Percentiles rank a stretch among this genome's conserved stretches.
Conservation (phyloP, 2,888 invertebrate genomes). For the Drosophila atripex region DNA sequence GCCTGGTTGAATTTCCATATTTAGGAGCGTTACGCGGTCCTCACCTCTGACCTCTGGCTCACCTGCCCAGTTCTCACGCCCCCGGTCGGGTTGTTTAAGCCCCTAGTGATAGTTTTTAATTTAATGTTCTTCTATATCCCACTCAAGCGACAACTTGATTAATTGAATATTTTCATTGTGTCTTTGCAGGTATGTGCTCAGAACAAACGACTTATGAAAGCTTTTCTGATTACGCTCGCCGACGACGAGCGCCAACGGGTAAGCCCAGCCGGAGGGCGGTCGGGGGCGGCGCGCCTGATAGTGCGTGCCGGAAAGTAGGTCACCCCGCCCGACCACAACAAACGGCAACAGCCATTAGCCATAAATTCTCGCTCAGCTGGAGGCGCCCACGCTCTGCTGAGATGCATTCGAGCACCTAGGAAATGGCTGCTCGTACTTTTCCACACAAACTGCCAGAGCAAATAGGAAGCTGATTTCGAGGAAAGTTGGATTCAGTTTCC, state of each 20-base stretch:
- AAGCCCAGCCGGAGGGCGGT: constrained; percentile 26
- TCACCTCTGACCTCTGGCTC: constrained; percentile 37
- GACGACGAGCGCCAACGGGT: constrained; percentile 26
- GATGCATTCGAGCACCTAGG: constrained; percentile 13
- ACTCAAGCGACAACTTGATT: constrained; percentile 1
- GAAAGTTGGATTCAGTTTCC: background rate
- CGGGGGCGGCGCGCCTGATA: constrained; percentile 24
- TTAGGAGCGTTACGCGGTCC: constrained; percentile 23
- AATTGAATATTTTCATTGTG: constrained; percentile 7
- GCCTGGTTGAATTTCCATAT: constrained; percentile 33
- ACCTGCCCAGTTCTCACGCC: constrained; percentile 28
- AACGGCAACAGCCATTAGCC: constrained; percentile 25
- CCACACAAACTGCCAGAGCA: background rate
- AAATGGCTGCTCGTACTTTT: constrained; percentile 9
- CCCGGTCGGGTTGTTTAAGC: no score
- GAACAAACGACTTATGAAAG: constrained; percentile 30
- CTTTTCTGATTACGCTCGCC: constrained; percentile 29
- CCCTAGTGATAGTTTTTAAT: background rate
- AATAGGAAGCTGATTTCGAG: background rate
- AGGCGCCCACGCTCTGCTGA: constrained; percentile 7
- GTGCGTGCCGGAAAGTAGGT: constrained; percentile 48
- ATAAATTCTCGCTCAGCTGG: constrained; percentile 17
- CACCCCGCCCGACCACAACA: constrained; percentile 25
- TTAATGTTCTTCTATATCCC: background rate
- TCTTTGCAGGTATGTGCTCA: constrained; percentile 43